Evolutionary conservation across 2,797 vertebrate species (phyloP).

Genomic region (Scleropages formosus): DNA sequence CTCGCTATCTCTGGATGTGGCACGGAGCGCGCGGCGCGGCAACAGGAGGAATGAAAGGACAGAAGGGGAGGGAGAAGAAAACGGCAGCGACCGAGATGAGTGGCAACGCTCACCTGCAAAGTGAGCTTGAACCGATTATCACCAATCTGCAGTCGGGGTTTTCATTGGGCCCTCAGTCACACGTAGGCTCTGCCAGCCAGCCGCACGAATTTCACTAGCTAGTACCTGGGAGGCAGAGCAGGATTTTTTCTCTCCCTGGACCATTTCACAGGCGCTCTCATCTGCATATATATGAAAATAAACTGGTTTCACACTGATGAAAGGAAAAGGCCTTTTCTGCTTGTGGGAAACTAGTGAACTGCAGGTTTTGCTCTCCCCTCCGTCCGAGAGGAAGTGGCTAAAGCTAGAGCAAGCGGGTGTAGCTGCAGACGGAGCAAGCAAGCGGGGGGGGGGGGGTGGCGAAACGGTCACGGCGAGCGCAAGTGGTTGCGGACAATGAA

Average conservation of each 20-base stretch:
- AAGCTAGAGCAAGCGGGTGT: no score
- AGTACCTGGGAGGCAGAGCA: conserved; percentile 21
- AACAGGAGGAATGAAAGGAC: conserved; percentile 11
- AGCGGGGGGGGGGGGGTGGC: no score
- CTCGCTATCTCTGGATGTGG: conserved; percentile 11
- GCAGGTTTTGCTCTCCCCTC: background rate
- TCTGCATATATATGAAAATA: conserved; percentile 78
- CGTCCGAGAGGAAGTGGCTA: no score
- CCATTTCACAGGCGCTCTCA: conserved; percentile 72
- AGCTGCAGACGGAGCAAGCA: no score
- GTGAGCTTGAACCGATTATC: conserved; percentile 27
- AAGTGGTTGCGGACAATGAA: no score
- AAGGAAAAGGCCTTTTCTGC: conserved; percentile 41
- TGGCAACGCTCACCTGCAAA: conserved; percentile 41
- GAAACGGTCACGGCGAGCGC: no score
- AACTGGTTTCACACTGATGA: conserved; percentile 37
- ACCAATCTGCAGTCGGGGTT: conserved; percentile 25
- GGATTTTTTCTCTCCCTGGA: conserved; percentile 47
- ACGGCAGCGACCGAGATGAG: conserved; percentile 49
- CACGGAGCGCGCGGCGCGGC: conserved; percentile 5
- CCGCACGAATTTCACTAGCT: conserved; percentile 20
- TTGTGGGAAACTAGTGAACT: conserved; percentile 40
- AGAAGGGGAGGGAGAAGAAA: background rate
- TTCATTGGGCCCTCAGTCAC: conserved; percentile 21
- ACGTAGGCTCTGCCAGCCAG: conserved; percentile 19